Conservation (phyloP, 2,888 invertebrate species). For the Andrena dorsata region DNA sequence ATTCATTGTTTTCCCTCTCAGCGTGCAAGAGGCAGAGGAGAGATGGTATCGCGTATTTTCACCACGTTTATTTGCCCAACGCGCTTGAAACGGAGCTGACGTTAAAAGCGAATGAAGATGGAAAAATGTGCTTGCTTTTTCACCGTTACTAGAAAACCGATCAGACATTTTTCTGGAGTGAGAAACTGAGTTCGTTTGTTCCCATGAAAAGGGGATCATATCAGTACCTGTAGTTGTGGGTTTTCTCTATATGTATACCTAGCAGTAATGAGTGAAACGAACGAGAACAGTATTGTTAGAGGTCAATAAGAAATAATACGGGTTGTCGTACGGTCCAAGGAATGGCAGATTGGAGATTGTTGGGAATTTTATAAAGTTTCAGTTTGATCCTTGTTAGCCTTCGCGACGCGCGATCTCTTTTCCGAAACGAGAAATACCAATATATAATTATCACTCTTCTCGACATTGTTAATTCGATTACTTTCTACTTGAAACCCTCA, state of each 20-base stretch:
- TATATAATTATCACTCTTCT: too few species aligned
- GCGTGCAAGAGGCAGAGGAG: not conserved
- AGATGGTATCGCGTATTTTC: not conserved
- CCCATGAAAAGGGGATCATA: constrained; percentile 55
- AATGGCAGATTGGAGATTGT: constrained; percentile 39
- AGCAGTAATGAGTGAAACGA: constrained; percentile 53
- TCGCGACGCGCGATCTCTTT: not conserved
- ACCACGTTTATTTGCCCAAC: constrained; percentile 16
- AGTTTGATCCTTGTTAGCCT: not conserved
- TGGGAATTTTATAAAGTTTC: constrained; percentile 7
- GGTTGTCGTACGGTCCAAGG: constrained; percentile 37
- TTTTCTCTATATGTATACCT: constrained; percentile 43
- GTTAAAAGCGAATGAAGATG: constrained; percentile 46
- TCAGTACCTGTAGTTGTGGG: constrained; percentile 24
- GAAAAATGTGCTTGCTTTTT: constrained; percentile 26
- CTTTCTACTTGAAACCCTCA: too few species aligned
- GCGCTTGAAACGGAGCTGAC: constrained; percentile 16
- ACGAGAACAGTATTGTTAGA: constrained; percentile 28
- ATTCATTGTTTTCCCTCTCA: not conserved
- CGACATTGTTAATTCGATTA: too few species aligned
- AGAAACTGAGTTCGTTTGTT: constrained; percentile 53
- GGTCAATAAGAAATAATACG: constrained; percentile 25
- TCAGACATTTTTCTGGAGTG: constrained; percentile 42
- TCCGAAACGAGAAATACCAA: not conserved
- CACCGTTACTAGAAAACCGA: constrained; percentile 38